Base-by-base conservation (phyloP, 2,797 vertebrate genomes). In the Xyrichtys novacula region DNA sequence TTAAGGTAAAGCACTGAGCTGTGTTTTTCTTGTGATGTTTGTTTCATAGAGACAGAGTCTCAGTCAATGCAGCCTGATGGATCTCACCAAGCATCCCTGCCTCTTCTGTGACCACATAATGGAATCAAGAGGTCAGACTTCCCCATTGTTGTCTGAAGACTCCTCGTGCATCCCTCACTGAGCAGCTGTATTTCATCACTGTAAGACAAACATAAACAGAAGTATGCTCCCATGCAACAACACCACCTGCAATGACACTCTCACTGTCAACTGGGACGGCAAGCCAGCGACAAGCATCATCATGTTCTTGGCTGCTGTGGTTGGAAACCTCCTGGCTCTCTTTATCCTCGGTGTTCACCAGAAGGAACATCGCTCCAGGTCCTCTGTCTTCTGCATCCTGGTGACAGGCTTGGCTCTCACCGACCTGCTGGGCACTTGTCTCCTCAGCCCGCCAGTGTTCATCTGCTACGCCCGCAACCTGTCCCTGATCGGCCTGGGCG, bases 331-430 rank as follows among this genome's bases (percentile, higher is more conserved):
- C 4, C 42, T 96, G 71, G 96, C 96, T 0, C 83, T 98, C 84
- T 94, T 93, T 77, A 96, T 98, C 88, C 86, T 98, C 6, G 92
- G 94, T 0, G 82, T 94, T 0, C 94, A 95, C 76, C 93, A 93
- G 62, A 93, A 89, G 58, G 92, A 95, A 12, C 89, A 87, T 2
- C 91, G 93, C 19, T 82, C 94, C 63, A 93, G 93, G 16, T 94
- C 95, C 0, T 96, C 96, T 0, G 91, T 95, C 42, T 98, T 97
- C 80, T 95, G 94, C 20, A 93, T 97, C 84, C 90, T 98, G 79
- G 96, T 97, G 77, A 97, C 96, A 0, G 96, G 96, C 1, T 88
- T 98, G 88, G 96, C 94, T 0, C 81, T 94, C 74, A 98, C 96
- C 0, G 96, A 98, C 88, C 92, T 98, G 68, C 90, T 95, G 85